Percentiles rank a stretch among this genome's conserved stretches.
These are phyloP conservation scores for Syrrhaptes paradoxus DNA, from an alignment of 2,113 vertebrate species.

Conservation along the genomic window DNA sequence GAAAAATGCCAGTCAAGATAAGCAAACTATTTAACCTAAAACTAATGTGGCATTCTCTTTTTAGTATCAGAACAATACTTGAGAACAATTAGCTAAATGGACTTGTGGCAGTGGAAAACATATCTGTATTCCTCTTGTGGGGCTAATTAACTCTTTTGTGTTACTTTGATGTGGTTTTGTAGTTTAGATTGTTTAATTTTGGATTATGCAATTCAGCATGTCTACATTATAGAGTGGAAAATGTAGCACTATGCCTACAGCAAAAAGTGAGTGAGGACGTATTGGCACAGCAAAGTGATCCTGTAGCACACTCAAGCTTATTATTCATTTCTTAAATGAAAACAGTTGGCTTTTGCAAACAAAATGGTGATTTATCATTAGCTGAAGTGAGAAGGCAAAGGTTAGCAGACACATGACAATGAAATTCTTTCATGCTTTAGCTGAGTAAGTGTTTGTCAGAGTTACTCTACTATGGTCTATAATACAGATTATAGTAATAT, in stretches of 20 bases:
- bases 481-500: neutral
- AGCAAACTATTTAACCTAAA: neutral
- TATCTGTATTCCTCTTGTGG: constrained; percentile 10
- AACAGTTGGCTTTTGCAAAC: constrained; percentile 1
- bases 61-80: constrained; percentile 2
- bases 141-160: neutral
- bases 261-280: neutral
- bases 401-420: neutral
- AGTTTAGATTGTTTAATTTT: constrained; percentile 30
- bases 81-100: neutral
- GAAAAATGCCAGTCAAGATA: neutral
- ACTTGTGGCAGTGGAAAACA: neutral
- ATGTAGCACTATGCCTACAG: neutral
- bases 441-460: neutral
- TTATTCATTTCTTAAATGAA: constrained; percentile 17
- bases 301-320: neutral
- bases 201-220: constrained; percentile 15
- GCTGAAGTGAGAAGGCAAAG: neutral
- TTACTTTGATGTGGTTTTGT: constrained; percentile 42
- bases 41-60: neutral
- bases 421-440: neutral
- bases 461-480: neutral
- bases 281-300: neutral
- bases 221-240: constrained; percentile 2
- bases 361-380: neutral